phyloP scores from a whole-genome alignment of 2,797 vertebrate genomes.

The Martes flavigula region DNA sequence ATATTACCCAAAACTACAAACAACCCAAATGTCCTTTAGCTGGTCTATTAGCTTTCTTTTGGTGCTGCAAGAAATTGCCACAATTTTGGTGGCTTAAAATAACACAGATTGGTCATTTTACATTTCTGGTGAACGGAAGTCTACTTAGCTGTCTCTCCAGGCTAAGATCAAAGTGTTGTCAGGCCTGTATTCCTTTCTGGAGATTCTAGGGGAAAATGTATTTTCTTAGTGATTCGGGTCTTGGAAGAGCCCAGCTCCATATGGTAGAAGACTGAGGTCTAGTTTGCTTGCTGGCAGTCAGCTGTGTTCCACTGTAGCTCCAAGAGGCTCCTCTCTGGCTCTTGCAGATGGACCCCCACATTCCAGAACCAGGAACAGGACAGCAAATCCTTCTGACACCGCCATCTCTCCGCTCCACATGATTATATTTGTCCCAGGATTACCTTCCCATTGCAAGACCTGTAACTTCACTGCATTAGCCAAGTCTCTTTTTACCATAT shows the following conservation, averaged over 20 bases:
- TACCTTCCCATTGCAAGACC: not conserved
- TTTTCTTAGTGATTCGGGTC: not conserved
- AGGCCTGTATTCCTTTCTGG: not conserved
- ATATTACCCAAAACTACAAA: not conserved
- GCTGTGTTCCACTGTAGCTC: not conserved
- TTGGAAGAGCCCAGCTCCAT: not conserved
- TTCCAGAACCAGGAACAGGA: not conserved
- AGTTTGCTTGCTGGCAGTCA: not conserved
- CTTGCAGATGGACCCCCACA: not conserved
- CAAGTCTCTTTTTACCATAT: not conserved
- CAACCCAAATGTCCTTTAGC: not conserved
- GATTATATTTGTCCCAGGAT: not conserved
- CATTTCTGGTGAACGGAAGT: not conserved
- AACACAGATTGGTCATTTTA: not conserved
- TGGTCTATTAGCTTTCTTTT: not conserved
- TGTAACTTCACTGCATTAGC: not conserved
- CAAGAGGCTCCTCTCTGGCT: not conserved
- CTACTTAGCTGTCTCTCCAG: not conserved
- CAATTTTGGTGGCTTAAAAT: not conserved
- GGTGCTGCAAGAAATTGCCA: not conserved
- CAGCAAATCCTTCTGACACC: not conserved
- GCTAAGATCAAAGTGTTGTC: not conserved
- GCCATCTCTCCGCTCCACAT: not conserved
- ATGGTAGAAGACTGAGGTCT: not conserved
- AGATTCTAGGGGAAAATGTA: not conserved